Base-by-base conservation (phyloP, 2,797 vertebrate genomes). In the Prionace glauca region DNA sequence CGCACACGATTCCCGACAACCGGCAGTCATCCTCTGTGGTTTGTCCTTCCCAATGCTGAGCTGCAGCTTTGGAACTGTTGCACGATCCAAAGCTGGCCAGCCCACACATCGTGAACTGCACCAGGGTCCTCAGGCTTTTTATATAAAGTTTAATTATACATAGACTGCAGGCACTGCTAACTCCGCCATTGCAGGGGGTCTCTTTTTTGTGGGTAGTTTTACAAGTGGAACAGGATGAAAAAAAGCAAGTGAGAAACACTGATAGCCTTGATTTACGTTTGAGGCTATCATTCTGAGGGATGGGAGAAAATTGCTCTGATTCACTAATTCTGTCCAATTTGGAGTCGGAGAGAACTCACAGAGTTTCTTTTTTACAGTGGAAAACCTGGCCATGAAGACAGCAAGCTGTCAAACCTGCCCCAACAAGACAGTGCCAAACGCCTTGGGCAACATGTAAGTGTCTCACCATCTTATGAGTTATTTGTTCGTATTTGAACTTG, bases 361-460 rank as follows among this genome's bases (percentile, higher is more conserved):
- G 26, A 50, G 24, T 95, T 77, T 72, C 50, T 24, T 72, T 77
- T 74, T 56, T 60, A 16, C 93, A 95, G 93, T 5, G 26, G 93
- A 95, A 45, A 3, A 95, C 74, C 77, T 95, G 71, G 16, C 45
- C 71, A 60, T 29, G 71, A 74, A 5, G 71, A 77, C 93, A 50
- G 71, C 71, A 3, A 32, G 14, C 26, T 95, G 93, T 95, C 14
- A 50, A n/a, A 60, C 22, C 24, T 95, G 93, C 10, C 10, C 45
- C 69, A 56, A 95, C 71, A 72, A 56, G 8, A 95, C 93, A 0
- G 29, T 77, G 9, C 93, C 93, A 56, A 95, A 95, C 26, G 71
- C 71, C 60, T 77, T 77, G 41, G 93, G 93, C 16, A 95, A 95
- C 29, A 77, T 77, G 93, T 95, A 95, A 77, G 93, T 95, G 10